phyloP scores from a whole-genome alignment of 53 echinoderm and acorn worm genomes.

The Antedon mediterranea region DNA sequence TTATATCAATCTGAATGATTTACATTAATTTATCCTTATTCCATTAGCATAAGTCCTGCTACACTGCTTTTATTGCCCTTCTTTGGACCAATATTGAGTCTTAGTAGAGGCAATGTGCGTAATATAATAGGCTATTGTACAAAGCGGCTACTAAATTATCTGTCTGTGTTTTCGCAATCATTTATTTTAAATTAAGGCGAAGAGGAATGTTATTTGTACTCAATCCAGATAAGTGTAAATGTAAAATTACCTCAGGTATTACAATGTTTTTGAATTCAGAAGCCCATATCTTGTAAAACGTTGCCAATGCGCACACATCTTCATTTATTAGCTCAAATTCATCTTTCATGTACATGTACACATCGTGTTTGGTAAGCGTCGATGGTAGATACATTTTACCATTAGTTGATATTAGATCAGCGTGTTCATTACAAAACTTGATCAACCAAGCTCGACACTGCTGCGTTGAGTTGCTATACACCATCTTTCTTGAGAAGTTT shows the following conservation, averaged over 20 bases:
- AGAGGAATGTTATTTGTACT: neutral
- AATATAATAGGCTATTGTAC: too few relatives aligned
- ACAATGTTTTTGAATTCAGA: conserved; percentile 7
- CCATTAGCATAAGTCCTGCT: too few relatives aligned
- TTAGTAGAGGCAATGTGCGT: too few relatives aligned
- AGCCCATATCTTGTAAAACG: conserved; percentile 10
- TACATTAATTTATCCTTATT: too few relatives aligned
- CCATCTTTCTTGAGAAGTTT: neutral
- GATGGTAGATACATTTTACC: conserved; percentile 18
- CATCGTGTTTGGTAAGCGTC: conserved; percentile 5
- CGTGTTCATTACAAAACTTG: conserved; percentile 1
- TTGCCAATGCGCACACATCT: conserved; percentile 8
- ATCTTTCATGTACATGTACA: conserved; percentile 12
- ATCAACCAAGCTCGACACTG: conserved; percentile 5
- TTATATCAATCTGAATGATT: too few relatives aligned
- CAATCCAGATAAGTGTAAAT: too few relatives aligned
- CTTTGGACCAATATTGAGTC: too few relatives aligned
- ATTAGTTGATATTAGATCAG: conserved; percentile 9
- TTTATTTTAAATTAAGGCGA: too few relatives aligned
- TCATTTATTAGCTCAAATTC: conserved; percentile 10
- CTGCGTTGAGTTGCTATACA: neutral
- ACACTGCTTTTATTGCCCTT: too few relatives aligned
- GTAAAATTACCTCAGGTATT: conserved; percentile 21
- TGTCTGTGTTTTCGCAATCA: too few relatives aligned
- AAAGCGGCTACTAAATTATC: too few relatives aligned